phyloP scores from a whole-genome alignment of 2,113 vertebrate species.

The Vimba vimba region DNA sequence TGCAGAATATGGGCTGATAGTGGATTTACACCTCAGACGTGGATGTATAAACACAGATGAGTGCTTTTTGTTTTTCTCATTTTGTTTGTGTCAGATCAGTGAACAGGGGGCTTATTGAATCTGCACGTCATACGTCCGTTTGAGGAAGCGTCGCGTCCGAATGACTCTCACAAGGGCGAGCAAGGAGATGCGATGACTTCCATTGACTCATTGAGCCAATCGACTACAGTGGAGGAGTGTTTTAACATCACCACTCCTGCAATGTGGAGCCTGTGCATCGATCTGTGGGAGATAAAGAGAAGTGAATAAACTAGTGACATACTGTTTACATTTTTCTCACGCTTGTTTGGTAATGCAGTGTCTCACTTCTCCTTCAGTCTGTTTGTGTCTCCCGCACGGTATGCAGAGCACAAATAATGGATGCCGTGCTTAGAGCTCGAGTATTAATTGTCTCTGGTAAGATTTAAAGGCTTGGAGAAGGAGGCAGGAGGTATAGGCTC shows the following conservation, averaged over 20 bases:
- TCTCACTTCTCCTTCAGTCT: background rate
- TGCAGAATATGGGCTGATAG: constrained; percentile 35
- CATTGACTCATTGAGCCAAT: constrained; percentile 49
- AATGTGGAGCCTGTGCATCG: constrained; percentile 30
- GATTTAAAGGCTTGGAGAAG: constrained; percentile 22
- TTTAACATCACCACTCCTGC: constrained; percentile 39
- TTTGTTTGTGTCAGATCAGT: constrained; percentile 34
- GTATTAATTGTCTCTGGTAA: constrained; percentile 54
- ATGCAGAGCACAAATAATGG: constrained; percentile 43
- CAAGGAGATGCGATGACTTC: constrained; percentile 27
- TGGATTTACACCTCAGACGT: constrained; percentile 17
- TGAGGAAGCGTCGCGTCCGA: constrained; percentile 30
- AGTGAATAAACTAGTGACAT: constrained; percentile 22
- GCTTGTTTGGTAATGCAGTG: background rate
- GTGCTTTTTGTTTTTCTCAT: constrained; percentile 16
- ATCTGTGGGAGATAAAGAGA: constrained; percentile 34
- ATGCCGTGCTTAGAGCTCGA: constrained; percentile 11
- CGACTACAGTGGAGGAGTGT: constrained; percentile 42
- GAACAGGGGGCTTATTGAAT: constrained; percentile 35
- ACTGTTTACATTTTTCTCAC: constrained; percentile 32
- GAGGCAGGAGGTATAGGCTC: constrained; percentile 34
- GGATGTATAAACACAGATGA: constrained; percentile 42
- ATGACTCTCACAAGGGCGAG: constrained; percentile 33
- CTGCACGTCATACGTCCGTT: constrained; percentile 22
- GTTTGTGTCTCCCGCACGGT: background rate